Base-by-base conservation (phyloP, 2,797 vertebrate genomes). In the Danio jaintianensis region DNA sequence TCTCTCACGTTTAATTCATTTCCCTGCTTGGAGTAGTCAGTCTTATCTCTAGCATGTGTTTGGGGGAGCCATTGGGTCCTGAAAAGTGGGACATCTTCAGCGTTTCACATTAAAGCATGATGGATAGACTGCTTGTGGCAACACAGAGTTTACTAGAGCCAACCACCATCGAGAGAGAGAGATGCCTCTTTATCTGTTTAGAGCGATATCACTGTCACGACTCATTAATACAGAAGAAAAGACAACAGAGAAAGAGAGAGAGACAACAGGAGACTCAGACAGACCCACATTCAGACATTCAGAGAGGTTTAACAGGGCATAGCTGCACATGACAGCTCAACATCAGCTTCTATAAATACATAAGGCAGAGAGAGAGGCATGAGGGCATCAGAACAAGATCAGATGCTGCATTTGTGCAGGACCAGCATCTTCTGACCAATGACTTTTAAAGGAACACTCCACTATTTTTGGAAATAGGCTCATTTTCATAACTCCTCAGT, bases 171-270 rank as follows among this genome's bases (percentile, higher is more conserved):
- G 70, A 67, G 75, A 74, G 45, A 61, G 40, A 74, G 66, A 61
- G 70, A 74, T 55, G 58, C n/a, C 63, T 56, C 64, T 69, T 80
- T 78, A 76, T 80, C 81, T 63, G 71, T 71, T 64, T 78, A 64
- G 55, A 84, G 80, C 75, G 64, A 82, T 82, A 68, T 74, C 48
- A 72, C 59, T 80, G 83, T 82, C 78, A 82, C 50, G 55, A 29
- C 80, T 78, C 69, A 86, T 82, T 78, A 81, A 70, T 78, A 59
- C 38, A 48, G 61, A 66, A 69, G 62, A 56, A 72, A 77, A 29
- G 67, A 16, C 15, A 66, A 64, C 56, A 72, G 48, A 13, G 29
- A 45, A 38, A 47, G 56, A 38, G 71, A 59, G 7, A 16, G 50
- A 64, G 20, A n/a, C 52, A 78, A 36, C 13, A 53, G n/a, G 7